Conservation (phyloP, 1,140 invertebrate species). For the Cotesia typhae region DNA sequence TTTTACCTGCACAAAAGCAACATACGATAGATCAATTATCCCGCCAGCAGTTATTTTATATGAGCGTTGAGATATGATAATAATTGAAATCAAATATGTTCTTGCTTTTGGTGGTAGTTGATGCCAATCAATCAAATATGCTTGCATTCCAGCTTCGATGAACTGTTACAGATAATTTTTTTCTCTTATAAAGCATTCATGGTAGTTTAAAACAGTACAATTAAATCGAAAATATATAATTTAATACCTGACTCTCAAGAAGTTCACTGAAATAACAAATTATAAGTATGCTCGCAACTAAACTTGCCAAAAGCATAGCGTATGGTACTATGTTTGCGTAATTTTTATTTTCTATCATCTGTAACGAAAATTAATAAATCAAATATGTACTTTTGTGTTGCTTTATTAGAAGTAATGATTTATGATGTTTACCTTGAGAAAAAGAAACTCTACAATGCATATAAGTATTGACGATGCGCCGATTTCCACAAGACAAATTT, state of each 20-base stretch:
- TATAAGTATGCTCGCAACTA: constrained; percentile 33
- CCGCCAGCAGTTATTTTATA: constrained; percentile 36
- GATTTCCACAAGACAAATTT: constrained; percentile 44
- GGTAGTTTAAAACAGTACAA: no score
- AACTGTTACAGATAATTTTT: neutral
- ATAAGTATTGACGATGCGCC: constrained; percentile 42
- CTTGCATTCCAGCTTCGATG: neutral
- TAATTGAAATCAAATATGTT: constrained; percentile 22
- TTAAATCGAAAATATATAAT: no score
- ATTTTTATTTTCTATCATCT: constrained; percentile 18
- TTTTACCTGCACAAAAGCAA: constrained; percentile 32
- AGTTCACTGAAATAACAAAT: constrained; percentile 38
- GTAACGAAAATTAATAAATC: neutral
- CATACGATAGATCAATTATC: constrained; percentile 31
- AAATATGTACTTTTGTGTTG: neutral
- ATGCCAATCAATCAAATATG: constrained; percentile 31
- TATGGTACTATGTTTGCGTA: constrained; percentile 14
- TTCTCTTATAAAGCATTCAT: no score
- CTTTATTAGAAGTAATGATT: neutral
- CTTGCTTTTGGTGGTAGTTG: constrained; percentile 16
- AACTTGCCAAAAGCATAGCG: neutral
- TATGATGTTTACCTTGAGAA: constrained; percentile 31
- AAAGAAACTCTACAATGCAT: constrained; percentile 40
- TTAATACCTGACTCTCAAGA: neutral
- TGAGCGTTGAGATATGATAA: constrained; percentile 10